Evolutionary conservation across 1,140 invertebrate genomes (phyloP).

Genomic region (Cydia amplana): DNA sequence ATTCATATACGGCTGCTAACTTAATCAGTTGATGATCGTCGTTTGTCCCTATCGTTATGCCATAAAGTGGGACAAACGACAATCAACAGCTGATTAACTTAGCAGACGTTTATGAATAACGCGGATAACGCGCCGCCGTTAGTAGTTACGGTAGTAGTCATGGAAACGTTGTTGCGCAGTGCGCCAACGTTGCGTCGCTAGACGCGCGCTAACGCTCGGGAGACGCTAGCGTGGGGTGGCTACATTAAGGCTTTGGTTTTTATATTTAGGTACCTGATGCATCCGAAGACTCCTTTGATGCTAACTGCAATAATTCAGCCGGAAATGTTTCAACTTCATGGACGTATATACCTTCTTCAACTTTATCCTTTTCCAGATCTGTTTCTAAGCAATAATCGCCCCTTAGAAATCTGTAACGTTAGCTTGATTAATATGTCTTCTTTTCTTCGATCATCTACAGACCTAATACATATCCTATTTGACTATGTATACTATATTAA

Average conservation of each 20-base stretch:
- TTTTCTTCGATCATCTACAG: neutral
- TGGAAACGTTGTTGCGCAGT: no score
- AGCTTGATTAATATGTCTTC: neutral
- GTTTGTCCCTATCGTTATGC: no score
- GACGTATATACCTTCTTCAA: neutral
- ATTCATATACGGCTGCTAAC: no score
- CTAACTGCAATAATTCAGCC: conserved; percentile 43
- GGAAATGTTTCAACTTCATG: conserved; percentile 38
- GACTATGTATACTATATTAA: no score
- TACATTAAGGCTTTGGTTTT: conserved; percentile 27
- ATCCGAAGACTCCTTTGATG: conserved; percentile 32
- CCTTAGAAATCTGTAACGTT: conserved; percentile 52
- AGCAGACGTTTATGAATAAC: no score
- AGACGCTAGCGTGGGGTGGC: neutral
- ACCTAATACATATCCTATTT: neutral
- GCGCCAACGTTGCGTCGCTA: no score
- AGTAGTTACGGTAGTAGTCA: no score
- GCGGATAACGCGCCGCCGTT: no score
- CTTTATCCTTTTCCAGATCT: conserved; percentile 35
- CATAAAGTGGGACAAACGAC: no score
- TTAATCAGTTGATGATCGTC: no score
- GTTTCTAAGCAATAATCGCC: conserved; percentile 64
- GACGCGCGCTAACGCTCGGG: neutral
- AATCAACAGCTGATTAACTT: no score
- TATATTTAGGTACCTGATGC: conserved; percentile 12